Base-by-base conservation (phyloP, 2,888 invertebrate genomes). In the Linhomoeus sp. region DNA sequence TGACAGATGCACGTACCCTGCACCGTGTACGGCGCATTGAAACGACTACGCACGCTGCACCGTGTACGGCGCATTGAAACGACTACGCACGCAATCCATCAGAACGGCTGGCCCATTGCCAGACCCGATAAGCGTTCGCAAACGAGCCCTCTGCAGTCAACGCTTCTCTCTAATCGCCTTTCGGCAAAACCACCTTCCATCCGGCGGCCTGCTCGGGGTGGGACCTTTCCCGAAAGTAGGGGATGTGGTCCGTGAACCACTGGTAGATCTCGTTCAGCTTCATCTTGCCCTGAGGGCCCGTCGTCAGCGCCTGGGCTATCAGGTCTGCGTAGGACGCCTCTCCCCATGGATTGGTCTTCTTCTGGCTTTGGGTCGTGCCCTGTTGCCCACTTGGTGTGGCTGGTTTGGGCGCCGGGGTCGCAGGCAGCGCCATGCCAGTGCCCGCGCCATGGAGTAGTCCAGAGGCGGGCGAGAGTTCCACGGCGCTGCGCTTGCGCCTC, bases 231-330 rank as follows among this genome's bases (percentile, higher is more conserved):
- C 90, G 88, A 76, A 97, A 97, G 72, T 92, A 97, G 61, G 88
- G 81, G 64, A 97, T 88, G 71, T 94, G 94, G 70, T 88, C 87
- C 52, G 94, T 90, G 87, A 97, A 94, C 94, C 94, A 97, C 71
- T 94, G 92, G 75, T 97, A 97, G 66, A 97, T 94, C 73, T 97
- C 94, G 53, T 90, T 88, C 58, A 97, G 74, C 14, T 94, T 97
- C 54, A 97, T 76, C 49, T 94, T 74, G 67, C 87, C 87, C 63
- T 94, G 92, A 42, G 81, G 80, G 45, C 90, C 82, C 50, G 86
- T 85, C 61, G 85, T 83, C 67, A 97, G 90, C 60, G 97, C 94
- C 68, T 90, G 88, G 22, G 92, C 92, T 63, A 97, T 97, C 67
- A 97, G 78, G 74, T 97, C 94, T 60, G 94, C 94, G 69, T 97